Base-by-base conservation (phyloP, 2,113 vertebrate species). In the Penelope pileata region DNA sequence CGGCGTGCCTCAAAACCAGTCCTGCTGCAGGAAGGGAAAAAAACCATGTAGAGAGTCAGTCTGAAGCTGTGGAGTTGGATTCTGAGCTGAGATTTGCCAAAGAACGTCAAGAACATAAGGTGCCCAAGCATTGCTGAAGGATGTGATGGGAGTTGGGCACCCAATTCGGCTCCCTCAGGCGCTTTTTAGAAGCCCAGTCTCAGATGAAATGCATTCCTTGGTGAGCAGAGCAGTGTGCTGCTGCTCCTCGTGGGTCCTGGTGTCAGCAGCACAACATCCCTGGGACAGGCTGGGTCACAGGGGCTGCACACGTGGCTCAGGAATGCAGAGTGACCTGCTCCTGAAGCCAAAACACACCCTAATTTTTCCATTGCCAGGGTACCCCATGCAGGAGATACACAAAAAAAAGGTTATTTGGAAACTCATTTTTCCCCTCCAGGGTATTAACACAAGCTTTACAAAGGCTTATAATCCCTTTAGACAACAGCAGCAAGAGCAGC, bases 401-500 rank as follows among this genome's bases (percentile, higher is more conserved):
- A 64, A 59, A 50, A 96, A 97, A 87, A 97, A 87, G 27, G 64
- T 93, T 95, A 75, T 96, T 96, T 95, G 83, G 83, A 92, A 96
- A 96, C 88, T 93, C 69, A 88, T 97, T 96, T 94, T 93, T 82
- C 69, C 88, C 76, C 91, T 92, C 93, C 83, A 91, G 84, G 84
- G 93, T 95, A 96, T 98, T 98, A 97, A 96, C 95, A 94, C 83
- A 85, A 84, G 91, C 90, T 72, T 97, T 96, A 94, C 67, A 96
- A 97, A 97, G 93, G 82, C 96, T 96, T 93, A 81, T 96, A 97
- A 97, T 97, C 94, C 92, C 94, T 88, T 97, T 92, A 97, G 96
- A 97, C 91, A 95, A 96, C 89, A 92, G 94, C 48, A 50, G 86
- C 94, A 94, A 96, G 92, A 94, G 93, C 79, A 83, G 91, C 40